These are phyloP conservation scores for Melinopterus prodromus DNA, from an alignment of 2,888 invertebrate genomes.

Conservation along the genomic window DNA sequence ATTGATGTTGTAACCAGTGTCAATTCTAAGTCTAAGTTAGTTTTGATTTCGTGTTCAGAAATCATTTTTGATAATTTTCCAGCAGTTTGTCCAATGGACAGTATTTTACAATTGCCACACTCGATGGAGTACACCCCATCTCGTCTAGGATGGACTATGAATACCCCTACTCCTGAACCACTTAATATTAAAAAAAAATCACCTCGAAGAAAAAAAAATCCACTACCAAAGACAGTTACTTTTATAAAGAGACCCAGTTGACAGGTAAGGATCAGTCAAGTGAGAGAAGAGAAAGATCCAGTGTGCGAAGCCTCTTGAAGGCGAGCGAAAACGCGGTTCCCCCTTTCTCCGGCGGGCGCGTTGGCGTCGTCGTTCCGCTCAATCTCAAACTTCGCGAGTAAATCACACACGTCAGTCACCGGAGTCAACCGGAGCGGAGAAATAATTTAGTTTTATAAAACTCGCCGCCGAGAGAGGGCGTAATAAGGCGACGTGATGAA, in stretches of 20 bases:
- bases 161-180: too few species aligned
- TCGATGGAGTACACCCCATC: too few species aligned
- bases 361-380: neutral
- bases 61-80: too few species aligned
- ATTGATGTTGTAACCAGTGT: too few species aligned
- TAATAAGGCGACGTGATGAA: slow-evolving; percentile 54
- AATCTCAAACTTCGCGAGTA: slow-evolving; percentile 35
- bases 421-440: slow-evolving; percentile 40
- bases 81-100: too few species aligned
- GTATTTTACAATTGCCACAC: too few species aligned
- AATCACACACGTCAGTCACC: slow-evolving; percentile 39
- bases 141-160: too few species aligned
- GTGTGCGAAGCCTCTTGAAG: neutral
- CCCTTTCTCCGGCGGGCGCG: neutral
- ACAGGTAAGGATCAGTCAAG: neutral
- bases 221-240: neutral
- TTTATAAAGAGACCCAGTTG: neutral
- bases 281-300: neutral
- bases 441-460: slow-evolving; percentile 52
- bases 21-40: too few species aligned
- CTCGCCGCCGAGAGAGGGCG: slow-evolving; percentile 49
- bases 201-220: neutral
- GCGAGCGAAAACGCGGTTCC: neutral
- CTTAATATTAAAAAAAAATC: neutral
- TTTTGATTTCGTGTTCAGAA: too few species aligned